Evolutionary conservation across 2,888 invertebrate genomes (phyloP).

Genomic region (Panzeria rudis): DNA sequence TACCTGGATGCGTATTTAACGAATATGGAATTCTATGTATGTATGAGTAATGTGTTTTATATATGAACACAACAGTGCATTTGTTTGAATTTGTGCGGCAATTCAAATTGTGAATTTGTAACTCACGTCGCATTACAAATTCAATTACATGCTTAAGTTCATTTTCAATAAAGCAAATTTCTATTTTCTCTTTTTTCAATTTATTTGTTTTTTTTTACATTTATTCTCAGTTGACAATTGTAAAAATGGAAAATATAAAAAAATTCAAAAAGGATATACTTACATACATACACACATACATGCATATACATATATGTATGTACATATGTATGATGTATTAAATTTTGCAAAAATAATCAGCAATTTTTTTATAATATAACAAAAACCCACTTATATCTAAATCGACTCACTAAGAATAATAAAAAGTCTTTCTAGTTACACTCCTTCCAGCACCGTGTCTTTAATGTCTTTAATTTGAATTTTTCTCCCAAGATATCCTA

Average conservation of each 20-base stretch:
- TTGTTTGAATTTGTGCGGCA: constrained; percentile 39
- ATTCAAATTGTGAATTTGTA: constrained; percentile 76
- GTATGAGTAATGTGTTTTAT: constrained; percentile 20
- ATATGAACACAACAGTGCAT: constrained; percentile 6
- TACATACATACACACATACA: too few species aligned
- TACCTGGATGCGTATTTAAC: constrained; percentile 53
- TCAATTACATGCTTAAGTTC: constrained; percentile 82
- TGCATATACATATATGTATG: too few species aligned
- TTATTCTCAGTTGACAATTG: constrained; percentile 77
- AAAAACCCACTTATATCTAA: constrained; percentile 48
- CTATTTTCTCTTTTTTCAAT: constrained; percentile 11
- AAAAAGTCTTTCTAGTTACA: too few species aligned
- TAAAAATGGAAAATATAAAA: constrained; percentile 74
- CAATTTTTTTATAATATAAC: constrained; percentile 63
- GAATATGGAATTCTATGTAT: constrained; percentile 9
- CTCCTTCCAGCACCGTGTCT: too few species aligned
- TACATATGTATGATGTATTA: too few species aligned
- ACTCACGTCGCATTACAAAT: constrained; percentile 81
- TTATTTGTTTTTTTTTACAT: constrained; percentile 12
- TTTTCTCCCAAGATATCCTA: too few species aligned
- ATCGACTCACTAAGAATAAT: too few species aligned
- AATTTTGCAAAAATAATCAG: constrained; percentile 48
- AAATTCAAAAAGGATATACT: constrained; percentile 25
- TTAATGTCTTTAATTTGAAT: too few species aligned
- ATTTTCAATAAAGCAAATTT: constrained; percentile 76